Conservation (phyloP, 1,140 invertebrate species). For the Bilobella aurantiaca region DNA sequence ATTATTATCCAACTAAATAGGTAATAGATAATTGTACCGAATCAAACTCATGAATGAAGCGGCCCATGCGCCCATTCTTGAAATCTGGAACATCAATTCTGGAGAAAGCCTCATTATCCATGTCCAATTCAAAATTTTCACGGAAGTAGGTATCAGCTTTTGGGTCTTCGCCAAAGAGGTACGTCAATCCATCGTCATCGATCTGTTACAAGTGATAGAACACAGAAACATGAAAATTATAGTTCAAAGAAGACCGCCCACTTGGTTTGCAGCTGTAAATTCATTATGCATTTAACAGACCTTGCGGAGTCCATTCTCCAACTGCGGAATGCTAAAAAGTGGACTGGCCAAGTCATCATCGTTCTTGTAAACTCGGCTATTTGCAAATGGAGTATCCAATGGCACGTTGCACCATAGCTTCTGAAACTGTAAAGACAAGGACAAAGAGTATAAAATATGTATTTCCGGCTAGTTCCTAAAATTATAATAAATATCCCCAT, state of each 20-base stretch:
- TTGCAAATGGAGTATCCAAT: slow-evolving; percentile 39
- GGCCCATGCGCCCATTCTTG: slow-evolving; percentile 58
- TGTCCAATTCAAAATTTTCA: slow-evolving; percentile 64
- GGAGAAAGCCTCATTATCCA: slow-evolving; percentile 56
- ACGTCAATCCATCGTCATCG: slow-evolving; percentile 31
- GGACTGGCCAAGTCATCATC: slow-evolving; percentile 17
- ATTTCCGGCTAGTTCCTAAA: not conserved
- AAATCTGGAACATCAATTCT: slow-evolving; percentile 71
- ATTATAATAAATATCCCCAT: not conserved
- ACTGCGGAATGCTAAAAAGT: slow-evolving; percentile 25
- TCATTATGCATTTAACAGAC: not conserved
- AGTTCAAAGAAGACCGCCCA: no score
- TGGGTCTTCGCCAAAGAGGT: slow-evolving; percentile 34
- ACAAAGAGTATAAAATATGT: slow-evolving; percentile 11
- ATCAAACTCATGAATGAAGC: slow-evolving; percentile 82
- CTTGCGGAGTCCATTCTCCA: slow-evolving; percentile 16
- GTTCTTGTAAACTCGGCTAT: slow-evolving; percentile 8
- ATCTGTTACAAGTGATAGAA: slow-evolving; percentile 4
- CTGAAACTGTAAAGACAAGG: slow-evolving; percentile 42
- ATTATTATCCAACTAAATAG: no score
- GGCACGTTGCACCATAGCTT: slow-evolving; percentile 58
- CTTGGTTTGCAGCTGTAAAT: no score
- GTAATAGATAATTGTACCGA: slow-evolving; percentile 42
- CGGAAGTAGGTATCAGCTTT: slow-evolving; percentile 45
- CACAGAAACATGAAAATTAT: not conserved